Percentiles rank a stretch among this genome's conserved stretches.
Conservation (phyloP, 1,140 invertebrate species). For the Patella vulgata region DNA sequence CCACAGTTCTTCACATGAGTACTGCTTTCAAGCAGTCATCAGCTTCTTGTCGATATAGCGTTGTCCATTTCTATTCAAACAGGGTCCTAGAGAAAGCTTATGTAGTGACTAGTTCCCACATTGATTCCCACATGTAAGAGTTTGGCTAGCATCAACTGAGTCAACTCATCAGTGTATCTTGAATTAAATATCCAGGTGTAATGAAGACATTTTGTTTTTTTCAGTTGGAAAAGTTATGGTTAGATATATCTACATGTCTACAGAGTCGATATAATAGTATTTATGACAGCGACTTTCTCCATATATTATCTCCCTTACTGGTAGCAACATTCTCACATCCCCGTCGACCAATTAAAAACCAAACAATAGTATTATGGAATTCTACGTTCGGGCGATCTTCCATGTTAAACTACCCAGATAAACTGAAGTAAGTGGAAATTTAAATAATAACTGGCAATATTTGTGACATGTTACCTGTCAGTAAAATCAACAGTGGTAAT, state of each 20-base stretch:
- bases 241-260: slow-evolving; percentile 45
- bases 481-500: too few relatives aligned
- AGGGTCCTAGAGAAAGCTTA: background rate
- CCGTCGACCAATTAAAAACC: slow-evolving; percentile 48
- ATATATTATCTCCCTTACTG: slow-evolving; percentile 49
- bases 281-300: slow-evolving; percentile 56
- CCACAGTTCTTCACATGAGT: too few relatives aligned
- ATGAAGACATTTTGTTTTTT: slow-evolving; percentile 17
- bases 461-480: too few relatives aligned
- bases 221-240: slow-evolving; percentile 60
- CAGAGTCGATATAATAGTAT: slow-evolving; percentile 45
- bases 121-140: too few relatives aligned
- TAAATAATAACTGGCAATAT: too few relatives aligned
- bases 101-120: too few relatives aligned
- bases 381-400: slow-evolving; percentile 46
- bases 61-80: background rate
- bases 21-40: too few relatives aligned
- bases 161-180: too few relatives aligned
- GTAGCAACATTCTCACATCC: slow-evolving; percentile 51
- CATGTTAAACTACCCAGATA: slow-evolving; percentile 49
- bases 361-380: slow-evolving; percentile 54
- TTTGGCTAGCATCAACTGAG: too few relatives aligned
- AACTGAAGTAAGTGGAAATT: slow-evolving; percentile 49
- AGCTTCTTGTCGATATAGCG: too few relatives aligned
- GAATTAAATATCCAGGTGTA: too few relatives aligned